A percentile compares a stretch with the other conserved stretches of the same genome.
These are phyloP conservation scores for Battus philenor DNA, from an alignment of 1,140 invertebrate species.

Conservation along the genomic window DNA sequence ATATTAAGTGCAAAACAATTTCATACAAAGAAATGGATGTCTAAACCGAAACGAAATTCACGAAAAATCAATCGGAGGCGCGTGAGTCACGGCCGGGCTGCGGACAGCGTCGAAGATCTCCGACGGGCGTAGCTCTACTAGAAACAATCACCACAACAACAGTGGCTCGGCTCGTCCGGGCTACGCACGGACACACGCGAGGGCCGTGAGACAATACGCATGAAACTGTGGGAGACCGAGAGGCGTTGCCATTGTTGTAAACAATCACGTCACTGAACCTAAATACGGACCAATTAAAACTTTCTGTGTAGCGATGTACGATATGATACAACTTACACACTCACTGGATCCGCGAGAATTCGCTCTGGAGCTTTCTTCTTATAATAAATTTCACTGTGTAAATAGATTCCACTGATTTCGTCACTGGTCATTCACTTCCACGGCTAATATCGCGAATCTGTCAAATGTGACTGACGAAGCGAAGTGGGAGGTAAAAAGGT, in stretches of 20 bases:
- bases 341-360: conserved; percentile 24
- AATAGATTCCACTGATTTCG: conserved; percentile 46
- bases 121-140: conserved; percentile 23
- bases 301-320: conserved; percentile 19
- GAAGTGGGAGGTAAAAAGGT: background rate
- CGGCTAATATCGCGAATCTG: conserved; percentile 10
- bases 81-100: conserved; percentile 27
- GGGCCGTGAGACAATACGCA: conserved; percentile 59
- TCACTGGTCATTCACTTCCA: conserved; percentile 24
- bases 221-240: conserved; percentile 68
- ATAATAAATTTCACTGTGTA: conserved; percentile 24
- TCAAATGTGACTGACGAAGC: conserved; percentile 10
- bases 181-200: conserved; percentile 51
- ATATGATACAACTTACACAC: conserved; percentile 37
- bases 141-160: conserved; percentile 1
- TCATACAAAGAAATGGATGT: too few relatives aligned
- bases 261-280: conserved; percentile 71
- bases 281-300: conserved; percentile 38
- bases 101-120: background rate
- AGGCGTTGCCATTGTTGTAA: conserved; percentile 75
- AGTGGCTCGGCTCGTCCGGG: conserved; percentile 18
- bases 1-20: too few relatives aligned
- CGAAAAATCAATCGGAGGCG: conserved; percentile 32
- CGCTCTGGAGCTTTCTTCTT: conserved; percentile 22
- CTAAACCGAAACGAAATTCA: conserved; percentile 13